Evolutionary conservation across 2,113 vertebrate genomes (phyloP).

Genomic region (Poeciliopsis prolifica): DNA sequence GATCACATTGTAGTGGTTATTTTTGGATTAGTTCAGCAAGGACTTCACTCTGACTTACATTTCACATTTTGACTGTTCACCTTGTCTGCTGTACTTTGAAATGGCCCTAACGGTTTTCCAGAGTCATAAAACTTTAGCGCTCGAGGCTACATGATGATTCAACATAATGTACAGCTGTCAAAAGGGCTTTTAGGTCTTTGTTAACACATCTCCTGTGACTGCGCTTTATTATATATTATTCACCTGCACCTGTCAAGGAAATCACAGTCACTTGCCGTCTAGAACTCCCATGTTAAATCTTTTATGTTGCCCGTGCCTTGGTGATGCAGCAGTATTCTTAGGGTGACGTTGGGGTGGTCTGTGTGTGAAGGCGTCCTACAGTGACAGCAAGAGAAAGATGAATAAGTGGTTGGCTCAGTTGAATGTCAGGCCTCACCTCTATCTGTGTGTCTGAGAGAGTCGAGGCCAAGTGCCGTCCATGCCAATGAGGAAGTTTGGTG

Average conservation of each 20-base stretch:
- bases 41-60: slow-evolving; percentile 13
- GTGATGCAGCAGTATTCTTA: background rate
- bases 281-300: slow-evolving; percentile 12
- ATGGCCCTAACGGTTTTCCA: slow-evolving; percentile 8
- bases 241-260: slow-evolving; percentile 18
- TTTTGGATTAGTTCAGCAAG: slow-evolving; percentile 31
- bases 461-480: slow-evolving; percentile 6
- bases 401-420: slow-evolving; percentile 31
- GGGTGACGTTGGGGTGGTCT: background rate
- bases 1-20: slow-evolving; percentile 23
- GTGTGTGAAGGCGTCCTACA: slow-evolving; percentile 8
- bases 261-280: slow-evolving; percentile 9
- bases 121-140: slow-evolving; percentile 46
- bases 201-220: slow-evolving; percentile 20
- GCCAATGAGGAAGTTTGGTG: slow-evolving; percentile 20
- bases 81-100: slow-evolving; percentile 34
- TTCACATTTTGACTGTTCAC: slow-evolving; percentile 30
- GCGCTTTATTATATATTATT: slow-evolving; percentile 31
- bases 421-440: slow-evolving; percentile 50
- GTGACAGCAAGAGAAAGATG: slow-evolving; percentile 29
- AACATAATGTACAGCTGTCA: slow-evolving; percentile 29
- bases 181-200: slow-evolving; percentile 12
- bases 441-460: slow-evolving; percentile 32
- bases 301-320: background rate
- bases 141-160: slow-evolving; percentile 41